Evolutionary conservation across 2,888 invertebrate genomes (phyloP).

Genomic region (Antitype chi): DNA sequence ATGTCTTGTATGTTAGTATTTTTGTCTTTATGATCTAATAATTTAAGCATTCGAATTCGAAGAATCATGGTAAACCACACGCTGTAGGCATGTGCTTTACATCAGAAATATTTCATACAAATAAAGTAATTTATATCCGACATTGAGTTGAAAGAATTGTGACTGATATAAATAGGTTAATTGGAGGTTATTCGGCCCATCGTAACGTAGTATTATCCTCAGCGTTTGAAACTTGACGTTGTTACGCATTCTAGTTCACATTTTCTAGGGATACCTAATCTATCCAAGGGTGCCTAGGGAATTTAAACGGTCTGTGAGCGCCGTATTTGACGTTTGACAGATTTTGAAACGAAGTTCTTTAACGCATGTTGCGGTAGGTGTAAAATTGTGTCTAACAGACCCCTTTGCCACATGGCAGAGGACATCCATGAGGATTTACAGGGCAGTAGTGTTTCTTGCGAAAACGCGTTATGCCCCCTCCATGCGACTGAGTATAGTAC

Average conservation of each 20-base stretch:
- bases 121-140: constrained; percentile 54
- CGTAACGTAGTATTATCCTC: not conserved
- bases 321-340: not conserved
- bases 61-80: constrained; percentile 54
- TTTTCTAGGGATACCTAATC: not conserved
- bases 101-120: constrained; percentile 59
- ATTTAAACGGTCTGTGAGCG: constrained; percentile 18
- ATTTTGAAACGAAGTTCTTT: not conserved
- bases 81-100: constrained; percentile 57
- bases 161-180: constrained; percentile 43
- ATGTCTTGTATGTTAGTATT: constrained; percentile 63
- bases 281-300: not conserved
- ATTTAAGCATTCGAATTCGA: constrained; percentile 55
- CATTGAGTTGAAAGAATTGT: constrained; percentile 46
- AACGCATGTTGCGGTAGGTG: too few relatives aligned
- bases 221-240: not conserved
- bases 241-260: not conserved
- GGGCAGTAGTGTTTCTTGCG: too few relatives aligned
- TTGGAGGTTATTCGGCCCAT: constrained; percentile 8
- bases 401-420: too few relatives aligned
- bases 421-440: too few relatives aligned
- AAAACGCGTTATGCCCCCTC: too few relatives aligned
- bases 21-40: constrained; percentile 67
- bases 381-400: too few relatives aligned
- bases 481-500: too few relatives aligned